A percentile compares a stretch with the other conserved stretches of the same genome.
Conservation (phyloP, 2,797 vertebrate genomes). For the Gadopsis marmoratus region DNA sequence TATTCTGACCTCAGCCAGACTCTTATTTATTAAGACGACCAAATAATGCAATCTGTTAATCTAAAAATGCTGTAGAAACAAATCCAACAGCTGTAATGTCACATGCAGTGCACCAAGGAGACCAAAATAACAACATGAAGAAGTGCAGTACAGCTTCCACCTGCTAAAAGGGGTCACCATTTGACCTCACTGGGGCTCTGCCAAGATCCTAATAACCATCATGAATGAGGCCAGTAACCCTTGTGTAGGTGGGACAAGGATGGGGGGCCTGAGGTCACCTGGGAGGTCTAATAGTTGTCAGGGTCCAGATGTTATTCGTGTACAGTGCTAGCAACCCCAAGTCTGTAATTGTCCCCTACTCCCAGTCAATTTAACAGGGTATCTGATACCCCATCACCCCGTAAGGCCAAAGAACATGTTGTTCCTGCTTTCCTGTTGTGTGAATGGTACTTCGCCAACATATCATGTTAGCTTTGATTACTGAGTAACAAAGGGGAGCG, state of each 20-base stretch:
- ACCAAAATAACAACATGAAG: neutral
- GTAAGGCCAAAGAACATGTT: slow-evolving; percentile 33
- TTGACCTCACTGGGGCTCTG: neutral
- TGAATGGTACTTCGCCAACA: slow-evolving; percentile 10
- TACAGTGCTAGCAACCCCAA: neutral
- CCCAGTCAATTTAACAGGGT: slow-evolving; percentile 47
- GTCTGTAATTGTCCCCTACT: slow-evolving; percentile 33
- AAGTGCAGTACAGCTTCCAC: neutral
- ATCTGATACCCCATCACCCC: slow-evolving; percentile 36
- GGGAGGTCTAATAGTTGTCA: slow-evolving; percentile 18
- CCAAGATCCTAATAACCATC: neutral
- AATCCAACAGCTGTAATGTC: neutral
- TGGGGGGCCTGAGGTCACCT: neutral
- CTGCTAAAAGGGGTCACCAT: neutral
- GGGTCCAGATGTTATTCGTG: slow-evolving; percentile 31
- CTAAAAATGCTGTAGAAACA: neutral
- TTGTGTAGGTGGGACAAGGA: neutral
- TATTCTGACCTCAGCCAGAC: slow-evolving; percentile 8
- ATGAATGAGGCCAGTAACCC: neutral
- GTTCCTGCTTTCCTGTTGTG: slow-evolving; percentile 26
- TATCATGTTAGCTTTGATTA: slow-evolving; percentile 38
- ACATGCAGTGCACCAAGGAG: neutral
- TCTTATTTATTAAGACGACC: neutral
- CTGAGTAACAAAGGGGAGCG: slow-evolving; percentile 8
- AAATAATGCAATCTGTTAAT: neutral